A percentile compares a stretch with the other conserved stretches of the same genome.
phyloP scores from a whole-genome alignment of 2,797 vertebrate genomes.

The Manis pentadactyla region DNA sequence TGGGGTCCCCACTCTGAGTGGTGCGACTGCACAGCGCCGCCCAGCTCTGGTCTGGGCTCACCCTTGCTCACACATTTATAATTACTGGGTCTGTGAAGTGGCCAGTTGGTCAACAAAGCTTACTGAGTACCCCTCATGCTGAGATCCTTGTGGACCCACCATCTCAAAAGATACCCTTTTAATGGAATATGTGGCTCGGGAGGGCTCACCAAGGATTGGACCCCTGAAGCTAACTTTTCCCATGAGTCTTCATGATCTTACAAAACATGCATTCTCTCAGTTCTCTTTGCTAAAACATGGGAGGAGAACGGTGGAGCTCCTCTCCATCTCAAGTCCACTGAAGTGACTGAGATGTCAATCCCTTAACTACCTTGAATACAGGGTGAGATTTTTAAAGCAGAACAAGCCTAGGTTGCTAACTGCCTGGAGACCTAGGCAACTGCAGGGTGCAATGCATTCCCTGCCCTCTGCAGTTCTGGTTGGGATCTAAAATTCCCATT shows the following conservation, averaged over 20 bases:
- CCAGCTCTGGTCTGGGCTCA: rapidly evolving
- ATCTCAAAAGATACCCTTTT: background rate
- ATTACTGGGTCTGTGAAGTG: no score
- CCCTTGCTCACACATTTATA: background rate
- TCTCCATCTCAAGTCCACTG: background rate
- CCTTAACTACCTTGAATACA: background rate
- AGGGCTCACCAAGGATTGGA: background rate
- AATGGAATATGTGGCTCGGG: background rate
- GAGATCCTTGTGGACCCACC: background rate
- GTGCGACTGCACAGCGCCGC: rapidly evolving
- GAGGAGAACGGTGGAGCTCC: background rate
- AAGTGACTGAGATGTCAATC: background rate
- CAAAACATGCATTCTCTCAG: background rate
- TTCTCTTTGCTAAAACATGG: background rate
- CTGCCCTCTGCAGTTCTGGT: background rate
- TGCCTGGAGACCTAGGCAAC: background rate
- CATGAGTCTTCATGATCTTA: background rate
- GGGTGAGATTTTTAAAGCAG: conserved; percentile 28
- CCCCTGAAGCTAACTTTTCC: background rate
- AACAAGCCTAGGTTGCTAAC: background rate
- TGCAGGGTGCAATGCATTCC: background rate
- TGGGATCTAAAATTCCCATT: background rate
- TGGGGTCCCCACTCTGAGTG: background rate
- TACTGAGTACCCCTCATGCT: background rate
- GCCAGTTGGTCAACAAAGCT: background rate